Evolutionary conservation across 2,888 invertebrate species (phyloP), one percentile per base, ranked within the genome.

Genomic region (Drosophila peninsularis): DNA sequence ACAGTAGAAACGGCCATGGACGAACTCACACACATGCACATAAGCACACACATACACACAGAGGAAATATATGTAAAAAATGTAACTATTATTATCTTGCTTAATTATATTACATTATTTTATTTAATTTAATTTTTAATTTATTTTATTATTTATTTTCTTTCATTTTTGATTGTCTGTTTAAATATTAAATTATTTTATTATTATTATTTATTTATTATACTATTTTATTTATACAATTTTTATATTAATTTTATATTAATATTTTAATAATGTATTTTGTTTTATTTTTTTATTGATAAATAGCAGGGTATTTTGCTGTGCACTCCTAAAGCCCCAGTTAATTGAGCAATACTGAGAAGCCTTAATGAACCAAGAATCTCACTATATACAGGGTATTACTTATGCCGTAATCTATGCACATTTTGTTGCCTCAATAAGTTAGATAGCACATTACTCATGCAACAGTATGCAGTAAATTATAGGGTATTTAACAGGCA

Each of bases 401-500:
- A 32, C 2, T 32, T 30, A 19, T 19, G 17, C 45, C n/a, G 6
- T 7, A n/a, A 7, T 37, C 1, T 37, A n/a, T n/a, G n/a, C 37
- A 17, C 39, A 45, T 27, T n/a, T n/a, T 17, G 0, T 27, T 14
- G 21, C 21, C 24, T 5, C 5, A 5, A 19, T 4, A n/a, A 24
- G 3, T 9, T 27, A 10, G 17, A 17, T 11, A 30, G 30, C 17
- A 1, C 17, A 47, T 47, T 30, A 47, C 3, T 5, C n/a, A 47
- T 17, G n/a, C 44, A 44, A 1, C 17, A 17, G 27, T 37, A 17
- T 37, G 37, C 53, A 30, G 13, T 14, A 55, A 13, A 36, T 56
- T 57, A 37, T 37, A 53, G 32, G 45, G 14, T 44, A 45, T 19
- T 50, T 13, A 34, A 60, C n/a, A 13, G 17, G 11, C n/a, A 24